Conservation (phyloP, 2,888 invertebrate species). For the Protonemura montana region DNA sequence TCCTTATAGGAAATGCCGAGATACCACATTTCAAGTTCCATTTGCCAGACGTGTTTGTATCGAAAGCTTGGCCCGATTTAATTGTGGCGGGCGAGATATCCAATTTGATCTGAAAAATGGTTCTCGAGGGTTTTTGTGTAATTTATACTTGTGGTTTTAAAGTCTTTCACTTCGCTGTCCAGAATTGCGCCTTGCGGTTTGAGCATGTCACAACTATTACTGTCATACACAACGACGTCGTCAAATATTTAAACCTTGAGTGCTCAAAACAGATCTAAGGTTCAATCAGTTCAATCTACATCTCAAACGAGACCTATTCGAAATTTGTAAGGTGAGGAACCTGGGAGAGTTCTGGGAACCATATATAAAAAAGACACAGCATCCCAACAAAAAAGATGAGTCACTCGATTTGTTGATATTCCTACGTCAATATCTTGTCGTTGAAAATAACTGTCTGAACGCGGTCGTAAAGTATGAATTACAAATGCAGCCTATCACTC, state of each 20-base stretch:
- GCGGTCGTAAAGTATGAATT: neutral
- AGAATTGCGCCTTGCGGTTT: neutral
- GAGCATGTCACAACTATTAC: too few species aligned
- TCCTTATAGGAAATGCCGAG: neutral
- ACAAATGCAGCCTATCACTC: neutral
- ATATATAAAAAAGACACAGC: neutral
- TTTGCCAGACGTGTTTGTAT: neutral
- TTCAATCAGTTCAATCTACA: neutral
- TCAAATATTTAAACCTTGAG: neutral
- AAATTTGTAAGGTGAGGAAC: neutral
- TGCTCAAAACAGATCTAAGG: neutral
- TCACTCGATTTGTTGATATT: neutral
- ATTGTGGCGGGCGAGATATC: neutral
- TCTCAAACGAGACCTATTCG: neutral
- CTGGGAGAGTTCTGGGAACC: too few species aligned
- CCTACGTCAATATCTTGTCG: neutral
- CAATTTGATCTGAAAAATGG: neutral
- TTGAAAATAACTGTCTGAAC: neutral
- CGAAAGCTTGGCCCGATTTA: neutral
- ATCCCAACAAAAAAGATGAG: neutral
- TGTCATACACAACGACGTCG: neutral
- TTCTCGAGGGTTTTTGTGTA: neutral
- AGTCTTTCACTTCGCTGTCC: neutral
- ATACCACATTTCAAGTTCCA: neutral
- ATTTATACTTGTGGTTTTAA: neutral